These are phyloP conservation scores for Columba guinea DNA, from an alignment of 2,797 vertebrate genomes.

Conservation along the genomic window DNA sequence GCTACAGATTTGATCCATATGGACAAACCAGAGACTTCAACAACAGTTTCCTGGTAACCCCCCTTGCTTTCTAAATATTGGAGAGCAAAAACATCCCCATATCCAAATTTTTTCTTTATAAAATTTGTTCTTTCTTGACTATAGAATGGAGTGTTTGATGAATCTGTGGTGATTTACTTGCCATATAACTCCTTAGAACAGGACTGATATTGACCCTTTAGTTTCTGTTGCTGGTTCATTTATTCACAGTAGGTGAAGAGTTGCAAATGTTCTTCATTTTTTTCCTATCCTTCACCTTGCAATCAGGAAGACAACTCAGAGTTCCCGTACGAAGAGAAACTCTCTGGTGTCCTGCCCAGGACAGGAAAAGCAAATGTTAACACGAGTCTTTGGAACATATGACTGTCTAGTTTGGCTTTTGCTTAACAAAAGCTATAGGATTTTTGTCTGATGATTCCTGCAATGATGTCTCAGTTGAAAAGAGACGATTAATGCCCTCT, in stretches of 20 bases:
- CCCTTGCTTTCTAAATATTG: neutral
- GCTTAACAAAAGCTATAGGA: neutral
- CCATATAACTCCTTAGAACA: neutral
- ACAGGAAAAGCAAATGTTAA: neutral
- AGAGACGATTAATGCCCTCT: neutral
- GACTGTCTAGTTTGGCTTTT: neutral
- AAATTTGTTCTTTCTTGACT: neutral
- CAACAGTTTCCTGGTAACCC: neutral
- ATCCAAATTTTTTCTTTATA: neutral
- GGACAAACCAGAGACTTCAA: neutral
- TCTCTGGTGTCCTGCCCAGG: neutral
- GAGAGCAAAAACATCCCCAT: neutral
- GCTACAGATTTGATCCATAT: neutral
- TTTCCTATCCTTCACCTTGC: neutral
- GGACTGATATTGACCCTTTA: neutral
- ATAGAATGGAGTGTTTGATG: neutral
- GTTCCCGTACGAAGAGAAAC: neutral
- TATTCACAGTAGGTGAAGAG: neutral
- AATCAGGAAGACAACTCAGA: neutral
- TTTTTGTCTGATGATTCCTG: neutral
- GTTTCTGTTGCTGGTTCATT: neutral
- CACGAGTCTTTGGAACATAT: fast-evolving
- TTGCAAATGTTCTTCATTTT: neutral
- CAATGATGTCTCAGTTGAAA: neutral
- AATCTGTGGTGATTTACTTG: neutral